Evolutionary conservation across 2,797 vertebrate genomes (phyloP).

Genomic region (Melanotaenia trifasciata): DNA sequence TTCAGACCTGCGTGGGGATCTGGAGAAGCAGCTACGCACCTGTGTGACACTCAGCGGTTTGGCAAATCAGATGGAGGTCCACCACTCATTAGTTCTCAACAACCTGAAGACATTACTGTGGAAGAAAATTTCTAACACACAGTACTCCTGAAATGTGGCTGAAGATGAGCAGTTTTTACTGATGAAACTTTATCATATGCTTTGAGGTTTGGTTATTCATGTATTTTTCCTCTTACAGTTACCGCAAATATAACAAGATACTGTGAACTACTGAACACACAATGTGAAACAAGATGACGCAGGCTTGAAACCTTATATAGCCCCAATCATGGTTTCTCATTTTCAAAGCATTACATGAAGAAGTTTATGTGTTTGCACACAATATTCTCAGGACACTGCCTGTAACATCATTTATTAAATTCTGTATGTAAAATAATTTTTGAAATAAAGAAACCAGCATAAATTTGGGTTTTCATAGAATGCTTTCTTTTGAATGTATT

Average conservation of each 20-base stretch:
- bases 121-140: constrained; percentile 96
- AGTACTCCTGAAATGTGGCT: constrained; percentile 87
- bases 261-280: constrained; percentile 60
- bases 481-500: constrained; percentile 8
- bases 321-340: constrained; percentile 19
- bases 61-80: constrained; percentile 97
- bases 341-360: constrained; percentile 33
- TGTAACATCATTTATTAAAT: constrained; percentile 46
- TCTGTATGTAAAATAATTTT: constrained; percentile 43
- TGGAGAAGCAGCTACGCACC: constrained; percentile 92
- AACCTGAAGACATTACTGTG: constrained; percentile 96
- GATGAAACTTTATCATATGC: constrained; percentile 32
- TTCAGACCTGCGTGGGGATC: constrained; percentile 85
- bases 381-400: constrained; percentile 68
- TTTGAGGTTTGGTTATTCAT: constrained; percentile 19
- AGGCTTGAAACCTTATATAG: constrained; percentile 9
- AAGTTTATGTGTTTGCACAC: constrained; percentile 39
- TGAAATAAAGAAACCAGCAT: constrained; percentile 38
- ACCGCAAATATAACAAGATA: constrained; percentile 63
- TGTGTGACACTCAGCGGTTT: constrained; percentile 94
- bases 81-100: constrained; percentile 95
- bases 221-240: constrained; percentile 30
- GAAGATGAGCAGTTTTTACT: constrained; percentile 12
- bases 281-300: constrained; percentile 32
- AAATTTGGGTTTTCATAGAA: constrained; percentile 20